Base-by-base conservation (phyloP, 2,797 vertebrate species). In the Sebastes taczanowskii region DNA sequence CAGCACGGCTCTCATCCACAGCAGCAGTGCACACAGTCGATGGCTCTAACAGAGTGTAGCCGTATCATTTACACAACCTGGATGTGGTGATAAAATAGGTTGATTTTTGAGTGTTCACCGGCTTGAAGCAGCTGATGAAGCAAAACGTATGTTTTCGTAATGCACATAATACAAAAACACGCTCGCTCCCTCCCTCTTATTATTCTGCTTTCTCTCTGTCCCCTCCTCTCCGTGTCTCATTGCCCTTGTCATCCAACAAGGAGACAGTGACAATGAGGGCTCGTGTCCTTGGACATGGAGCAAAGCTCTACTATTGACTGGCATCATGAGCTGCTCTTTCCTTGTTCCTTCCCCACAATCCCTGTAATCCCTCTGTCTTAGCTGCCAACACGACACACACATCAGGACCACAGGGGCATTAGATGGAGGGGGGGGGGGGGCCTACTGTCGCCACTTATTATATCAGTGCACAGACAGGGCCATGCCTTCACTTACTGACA, bases 241-340 rank as follows among this genome's bases (percentile, higher is more conserved):
- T 83, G 88, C 88, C 89, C 89, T 94, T 94, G 89, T 93, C 91
- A 85, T 86, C 71, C 68, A 66, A 87, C 80, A 87, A 92, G 91
- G 91, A 88, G 86, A 92, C 81, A 35, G 71, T 89, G 91, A 94
- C 90, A 89, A 86, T 84, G 81, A 89, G 90, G 82, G 59, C 88
- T 66, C 0, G 75, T 92, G 91, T 95, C 94, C 92, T 94, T 94
- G 88, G 90, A 91, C 86, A 74, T 87, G 88, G 84, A 85, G 90
- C 86, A 89, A 89, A 86, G 87, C 90, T 88, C 85, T 61, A 4
- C 87, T 94, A 94, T 94, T 95, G 94, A 95, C 93, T 89, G 88
- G 86, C 88, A 90, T 91, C 90, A 92, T 92, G 92, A 94, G 92
- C 89, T 92, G 85, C 86, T 93, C 88, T 94, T 94, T 92, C 81